A percentile compares a stretch with the other conserved stretches of the same genome.
phyloP scores from a whole-genome alignment of 92 coral and sea anemone genomes.

The Phymanthus crucifer region DNA sequence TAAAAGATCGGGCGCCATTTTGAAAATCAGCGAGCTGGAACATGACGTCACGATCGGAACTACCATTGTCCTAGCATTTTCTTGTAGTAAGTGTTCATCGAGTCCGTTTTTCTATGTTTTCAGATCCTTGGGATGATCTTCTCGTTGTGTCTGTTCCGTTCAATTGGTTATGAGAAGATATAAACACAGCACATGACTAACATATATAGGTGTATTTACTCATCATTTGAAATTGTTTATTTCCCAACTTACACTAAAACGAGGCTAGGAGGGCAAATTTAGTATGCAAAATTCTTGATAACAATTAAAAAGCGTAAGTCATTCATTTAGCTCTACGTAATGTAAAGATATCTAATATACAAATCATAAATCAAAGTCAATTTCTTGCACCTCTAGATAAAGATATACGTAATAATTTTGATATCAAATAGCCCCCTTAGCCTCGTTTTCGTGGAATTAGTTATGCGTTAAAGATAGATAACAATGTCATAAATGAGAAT shows the following conservation, averaged over 20 bases:
- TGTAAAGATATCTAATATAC: neutral
- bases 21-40: no score
- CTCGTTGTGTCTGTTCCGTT: constrained; percentile 84
- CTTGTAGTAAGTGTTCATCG: no score
- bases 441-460: neutral
- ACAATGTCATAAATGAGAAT: neutral
- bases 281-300: neutral
- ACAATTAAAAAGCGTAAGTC: neutral
- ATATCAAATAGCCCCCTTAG: neutral
- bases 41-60: no score
- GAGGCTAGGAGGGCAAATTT: constrained; percentile 15
- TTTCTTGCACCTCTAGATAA: no score
- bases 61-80: no score
- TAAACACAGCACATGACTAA: constrained; percentile 16
- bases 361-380: no score
- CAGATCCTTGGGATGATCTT: constrained; percentile 92
- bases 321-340: neutral
- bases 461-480: neutral
- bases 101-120: neutral
- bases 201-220: neutral
- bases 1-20: no score
- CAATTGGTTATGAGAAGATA: constrained; percentile 97
- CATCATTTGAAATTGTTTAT: neutral
- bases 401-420: neutral
- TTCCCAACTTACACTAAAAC: constrained; percentile 14